A percentile compares a stretch with the other conserved stretches of the same genome.
These are phyloP conservation scores for Brachyptera risi DNA, from an alignment of 2,888 invertebrate species.

Conservation along the genomic window DNA sequence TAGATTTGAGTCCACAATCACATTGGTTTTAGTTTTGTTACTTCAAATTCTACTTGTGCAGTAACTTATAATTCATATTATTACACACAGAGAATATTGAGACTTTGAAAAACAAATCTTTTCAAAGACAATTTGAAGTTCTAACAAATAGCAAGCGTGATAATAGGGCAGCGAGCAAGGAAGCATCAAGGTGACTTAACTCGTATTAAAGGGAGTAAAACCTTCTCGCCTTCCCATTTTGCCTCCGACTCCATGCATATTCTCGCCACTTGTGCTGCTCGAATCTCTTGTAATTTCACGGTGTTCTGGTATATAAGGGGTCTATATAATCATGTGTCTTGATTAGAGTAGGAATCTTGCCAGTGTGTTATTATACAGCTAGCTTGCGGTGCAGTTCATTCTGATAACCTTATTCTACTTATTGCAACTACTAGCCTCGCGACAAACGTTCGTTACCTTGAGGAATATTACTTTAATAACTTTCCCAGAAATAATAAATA, in stretches of 20 bases:
- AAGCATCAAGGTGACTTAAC: background rate
- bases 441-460: no score
- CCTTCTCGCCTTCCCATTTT: conserved; percentile 11
- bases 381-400: conserved; percentile 14
- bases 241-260: conserved; percentile 15
- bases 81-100: no score
- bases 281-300: conserved; percentile 29
- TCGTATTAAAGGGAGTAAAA: conserved; percentile 1
- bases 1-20: no score
- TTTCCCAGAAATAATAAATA: no score
- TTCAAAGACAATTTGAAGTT: background rate
- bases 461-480: no score
- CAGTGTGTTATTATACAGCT: conserved; percentile 23
- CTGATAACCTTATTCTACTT: conserved; percentile 17
- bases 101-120: conserved; percentile 16
- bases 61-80: no score
- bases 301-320: conserved; percentile 35
- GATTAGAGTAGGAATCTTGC: conserved; percentile 41
- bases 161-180: background rate
- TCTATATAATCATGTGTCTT: conserved; percentile 48
- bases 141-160: background rate
- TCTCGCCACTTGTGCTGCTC: conserved; percentile 7
- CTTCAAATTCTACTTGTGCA: no score
- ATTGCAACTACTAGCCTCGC: no score
- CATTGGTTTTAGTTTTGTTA: no score